A percentile compares a stretch with the other conserved stretches of the same genome.
Evolutionary conservation across 2,797 vertebrate species (phyloP).

Genomic region (Enteromius thamalakanensis): DNA sequence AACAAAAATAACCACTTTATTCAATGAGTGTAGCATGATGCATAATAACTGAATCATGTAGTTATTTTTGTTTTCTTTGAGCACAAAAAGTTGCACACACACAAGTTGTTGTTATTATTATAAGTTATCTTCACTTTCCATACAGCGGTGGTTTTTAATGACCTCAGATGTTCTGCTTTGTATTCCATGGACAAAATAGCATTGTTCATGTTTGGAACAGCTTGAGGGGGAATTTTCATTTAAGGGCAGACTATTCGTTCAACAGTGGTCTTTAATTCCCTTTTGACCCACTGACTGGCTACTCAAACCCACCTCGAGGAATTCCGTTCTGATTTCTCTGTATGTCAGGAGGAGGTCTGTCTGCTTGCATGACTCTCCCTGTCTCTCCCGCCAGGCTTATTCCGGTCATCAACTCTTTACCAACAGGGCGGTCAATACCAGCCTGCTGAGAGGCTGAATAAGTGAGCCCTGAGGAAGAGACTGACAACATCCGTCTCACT

Average conservation of each 20-base stretch:
- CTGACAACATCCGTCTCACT: constrained; percentile 19
- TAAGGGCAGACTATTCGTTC: not conserved
- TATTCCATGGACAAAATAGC: not conserved
- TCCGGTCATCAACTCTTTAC: constrained; percentile 53
- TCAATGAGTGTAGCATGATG: too few relatives aligned
- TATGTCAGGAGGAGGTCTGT: constrained; percentile 28
- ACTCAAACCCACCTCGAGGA: constrained; percentile 26
- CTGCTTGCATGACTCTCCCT: constrained; percentile 29
- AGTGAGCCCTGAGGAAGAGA: not conserved
- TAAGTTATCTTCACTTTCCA: not conserved
- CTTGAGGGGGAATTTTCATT: not conserved
- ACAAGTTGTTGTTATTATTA: too few relatives aligned
- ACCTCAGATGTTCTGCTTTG: not conserved
- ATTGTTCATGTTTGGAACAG: not conserved
- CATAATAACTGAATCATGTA: too few relatives aligned
- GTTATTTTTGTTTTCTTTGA: too few relatives aligned
- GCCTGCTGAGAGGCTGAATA: constrained; percentile 6
- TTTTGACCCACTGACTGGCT: constrained; percentile 8
- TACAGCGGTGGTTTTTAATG: not conserved
- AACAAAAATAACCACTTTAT: too few relatives aligned
- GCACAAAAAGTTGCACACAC: too few relatives aligned
- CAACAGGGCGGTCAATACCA: constrained; percentile 48
- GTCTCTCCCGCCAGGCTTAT: constrained; percentile 45
- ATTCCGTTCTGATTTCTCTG: constrained; percentile 29
- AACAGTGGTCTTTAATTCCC: not conserved